Evolutionary conservation across 2,113 vertebrate species (phyloP).

Genomic region (Coptodon bakossiorum): DNA sequence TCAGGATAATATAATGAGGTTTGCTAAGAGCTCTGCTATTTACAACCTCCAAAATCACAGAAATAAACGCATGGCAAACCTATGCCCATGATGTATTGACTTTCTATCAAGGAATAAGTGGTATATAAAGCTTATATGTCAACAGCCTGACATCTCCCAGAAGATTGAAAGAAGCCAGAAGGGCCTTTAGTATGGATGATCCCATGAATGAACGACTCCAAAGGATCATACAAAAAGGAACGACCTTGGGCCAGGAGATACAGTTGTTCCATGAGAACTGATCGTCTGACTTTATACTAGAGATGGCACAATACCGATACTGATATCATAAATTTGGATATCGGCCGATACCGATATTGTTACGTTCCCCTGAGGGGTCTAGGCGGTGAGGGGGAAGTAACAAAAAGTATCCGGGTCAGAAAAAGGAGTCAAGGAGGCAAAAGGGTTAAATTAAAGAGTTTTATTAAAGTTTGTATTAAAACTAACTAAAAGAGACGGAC

Average conservation of each 20-base stretch:
- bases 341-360: no score
- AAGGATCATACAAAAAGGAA: background rate
- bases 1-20: background rate
- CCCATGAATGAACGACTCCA: background rate
- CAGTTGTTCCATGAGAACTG: background rate
- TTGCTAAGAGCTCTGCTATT: background rate
- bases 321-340: no score
- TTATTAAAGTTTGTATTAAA: no score
- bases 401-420: no score
- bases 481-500: no score
- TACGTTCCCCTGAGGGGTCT: no score
- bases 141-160: background rate
- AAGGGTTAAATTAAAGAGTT: no score
- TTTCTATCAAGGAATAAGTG: background rate
- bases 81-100: background rate
- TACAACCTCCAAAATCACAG: background rate
- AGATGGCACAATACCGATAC: no score
- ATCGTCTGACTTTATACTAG: background rate
- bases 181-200: background rate
- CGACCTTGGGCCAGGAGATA: background rate
- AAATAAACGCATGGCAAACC: background rate
- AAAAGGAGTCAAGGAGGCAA: no score
- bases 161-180: background rate
- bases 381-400: no score
- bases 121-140: background rate